phyloP scores from a whole-genome alignment of 2,113 vertebrate genomes.

The Pseudolaguvia tuberculata region DNA sequence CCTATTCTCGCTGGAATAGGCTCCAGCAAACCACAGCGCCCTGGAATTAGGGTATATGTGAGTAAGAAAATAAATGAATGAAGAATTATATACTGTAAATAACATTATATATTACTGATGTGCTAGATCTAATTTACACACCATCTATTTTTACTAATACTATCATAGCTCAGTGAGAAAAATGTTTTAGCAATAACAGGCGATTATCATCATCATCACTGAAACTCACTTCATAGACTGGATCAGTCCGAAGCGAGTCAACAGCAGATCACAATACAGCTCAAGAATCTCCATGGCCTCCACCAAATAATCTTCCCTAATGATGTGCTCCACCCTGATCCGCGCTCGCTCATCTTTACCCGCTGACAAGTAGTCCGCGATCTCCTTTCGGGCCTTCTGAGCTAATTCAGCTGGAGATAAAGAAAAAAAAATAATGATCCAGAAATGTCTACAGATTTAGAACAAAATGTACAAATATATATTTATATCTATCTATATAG shows the following conservation, averaged over 20 bases:
- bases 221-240: conserved; percentile 94
- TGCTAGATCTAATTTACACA: too few species aligned
- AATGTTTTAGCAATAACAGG: not conserved
- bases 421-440: not conserved
- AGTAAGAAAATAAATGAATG: too few species aligned
- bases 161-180: too few species aligned
- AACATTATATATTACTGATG: too few species aligned
- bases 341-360: conserved; percentile 94
- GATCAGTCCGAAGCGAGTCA: conserved; percentile 92
- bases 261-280: conserved; percentile 90
- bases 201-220: not conserved
- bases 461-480: too few species aligned
- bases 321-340: conserved; percentile 97
- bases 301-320: conserved; percentile 96
- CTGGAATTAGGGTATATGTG: too few species aligned
- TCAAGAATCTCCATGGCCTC: conserved; percentile 99
- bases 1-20: too few species aligned
- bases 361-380: conserved; percentile 91
- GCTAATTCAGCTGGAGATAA: conserved; percentile 82
- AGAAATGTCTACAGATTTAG: not conserved
- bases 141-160: too few species aligned
- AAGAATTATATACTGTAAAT: too few species aligned
- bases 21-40: too few species aligned
- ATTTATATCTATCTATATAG: too few species aligned
- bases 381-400: conserved; percentile 95